These are phyloP conservation scores for Tringa solitaria DNA, from an alignment of 2,113 vertebrate genomes.

Conservation along the genomic window DNA sequence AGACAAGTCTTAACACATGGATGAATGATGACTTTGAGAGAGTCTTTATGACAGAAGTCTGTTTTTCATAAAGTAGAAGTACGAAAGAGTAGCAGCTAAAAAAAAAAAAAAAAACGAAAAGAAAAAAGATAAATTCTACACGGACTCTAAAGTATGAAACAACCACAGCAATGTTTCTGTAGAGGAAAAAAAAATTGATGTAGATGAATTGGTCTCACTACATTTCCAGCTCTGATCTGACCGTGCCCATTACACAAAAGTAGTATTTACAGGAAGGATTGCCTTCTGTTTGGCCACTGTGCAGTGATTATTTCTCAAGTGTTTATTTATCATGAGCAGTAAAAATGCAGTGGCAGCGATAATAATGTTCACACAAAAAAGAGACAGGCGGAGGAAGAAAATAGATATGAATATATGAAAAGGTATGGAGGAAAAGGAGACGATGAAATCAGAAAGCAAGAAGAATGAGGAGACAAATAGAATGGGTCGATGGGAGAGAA, in stretches of 20 bases:
- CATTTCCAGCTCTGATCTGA: neutral
- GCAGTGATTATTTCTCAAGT: slow-evolving; percentile 30
- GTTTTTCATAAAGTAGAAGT: slow-evolving; percentile 28
- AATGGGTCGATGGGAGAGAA: neutral
- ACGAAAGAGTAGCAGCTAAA: neutral
- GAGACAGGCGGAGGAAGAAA: neutral
- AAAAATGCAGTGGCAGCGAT: neutral
- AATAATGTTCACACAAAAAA: neutral
- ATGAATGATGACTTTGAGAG: slow-evolving; percentile 54
- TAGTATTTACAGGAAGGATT: slow-evolving; percentile 30
- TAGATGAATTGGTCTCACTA: slow-evolving; percentile 15
- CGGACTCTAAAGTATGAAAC: neutral
- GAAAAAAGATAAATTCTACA: neutral
- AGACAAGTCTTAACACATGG: neutral
- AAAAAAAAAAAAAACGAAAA: neutral
- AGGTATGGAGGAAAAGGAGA: neutral
- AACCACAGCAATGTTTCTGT: neutral
- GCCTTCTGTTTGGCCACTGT: neutral
- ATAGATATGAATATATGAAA: neutral
- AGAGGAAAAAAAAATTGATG: neutral
- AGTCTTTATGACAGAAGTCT: slow-evolving; percentile 17
- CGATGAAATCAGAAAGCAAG: neutral
- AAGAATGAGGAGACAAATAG: neutral
- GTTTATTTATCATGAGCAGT: slow-evolving; percentile 23
- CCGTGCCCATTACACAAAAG: neutral